Percentiles rank a stretch among this genome's conserved stretches.
phyloP scores from a whole-genome alignment of 2,797 vertebrate species.

The Takifugu ocellatus region DNA sequence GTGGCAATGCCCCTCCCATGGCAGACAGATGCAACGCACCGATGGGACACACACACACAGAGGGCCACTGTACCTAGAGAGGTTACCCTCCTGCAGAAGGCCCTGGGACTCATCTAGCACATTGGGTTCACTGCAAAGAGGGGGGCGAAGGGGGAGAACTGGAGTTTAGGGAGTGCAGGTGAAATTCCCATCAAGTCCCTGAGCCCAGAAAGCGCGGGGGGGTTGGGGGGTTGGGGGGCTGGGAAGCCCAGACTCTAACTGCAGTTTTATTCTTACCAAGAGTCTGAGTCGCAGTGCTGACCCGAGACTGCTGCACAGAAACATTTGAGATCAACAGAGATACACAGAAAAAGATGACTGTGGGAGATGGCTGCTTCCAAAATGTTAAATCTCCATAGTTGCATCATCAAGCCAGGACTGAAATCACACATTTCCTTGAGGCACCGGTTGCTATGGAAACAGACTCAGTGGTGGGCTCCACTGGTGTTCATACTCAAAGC shows the following conservation, averaged over 20 bases:
- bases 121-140: slow-evolving; percentile 99
- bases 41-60: slow-evolving; percentile 67
- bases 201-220: slow-evolving; percentile 14
- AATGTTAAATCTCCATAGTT: slow-evolving; percentile 5
- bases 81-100: slow-evolving; percentile 97
- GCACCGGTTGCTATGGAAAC: not conserved
- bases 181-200: slow-evolving; percentile 44
- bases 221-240: not conserved
- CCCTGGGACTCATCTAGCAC: slow-evolving; percentile 99
- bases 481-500: not conserved
- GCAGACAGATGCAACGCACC: slow-evolving; percentile 62
- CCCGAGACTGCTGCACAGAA: slow-evolving; percentile 24
- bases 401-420: slow-evolving; percentile 6
- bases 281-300: slow-evolving; percentile 16
- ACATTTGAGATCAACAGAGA: slow-evolving; percentile 39
- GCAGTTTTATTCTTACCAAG: slow-evolving; percentile 22
- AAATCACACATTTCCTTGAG: not conserved
- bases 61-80: slow-evolving; percentile 99
- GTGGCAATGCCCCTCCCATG: slow-evolving; percentile 58
- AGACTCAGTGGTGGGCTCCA: slow-evolving; percentile 4
- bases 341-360: slow-evolving; percentile 55
- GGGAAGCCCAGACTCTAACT: slow-evolving; percentile 21
- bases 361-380: slow-evolving; percentile 28
- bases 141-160: slow-evolving; percentile 77
- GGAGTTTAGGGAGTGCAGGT: slow-evolving; percentile 84